Evolutionary conservation across 2,113 vertebrate species (phyloP).

Genomic region (Ramphastos sulfuratus): DNA sequence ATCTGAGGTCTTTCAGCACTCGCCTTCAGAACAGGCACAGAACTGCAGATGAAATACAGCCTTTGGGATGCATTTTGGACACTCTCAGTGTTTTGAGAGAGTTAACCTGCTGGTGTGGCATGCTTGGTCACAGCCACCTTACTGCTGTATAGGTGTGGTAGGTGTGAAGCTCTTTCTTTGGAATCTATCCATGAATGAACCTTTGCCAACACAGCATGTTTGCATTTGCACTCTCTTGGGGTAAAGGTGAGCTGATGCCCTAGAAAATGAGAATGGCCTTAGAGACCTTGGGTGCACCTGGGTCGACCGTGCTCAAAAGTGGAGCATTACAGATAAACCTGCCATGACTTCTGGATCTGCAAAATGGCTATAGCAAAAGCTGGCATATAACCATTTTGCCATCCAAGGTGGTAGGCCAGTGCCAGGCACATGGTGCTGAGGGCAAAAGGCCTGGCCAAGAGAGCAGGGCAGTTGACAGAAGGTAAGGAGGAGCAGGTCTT

Average conservation of each 20-base stretch:
- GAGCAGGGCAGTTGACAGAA: background rate
- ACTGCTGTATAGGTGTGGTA: background rate
- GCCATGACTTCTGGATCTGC: background rate
- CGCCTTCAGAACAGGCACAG: background rate
- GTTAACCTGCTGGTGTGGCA: background rate
- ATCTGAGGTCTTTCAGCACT: background rate
- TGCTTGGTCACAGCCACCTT: background rate
- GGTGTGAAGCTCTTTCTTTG: background rate
- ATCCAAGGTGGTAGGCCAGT: background rate
- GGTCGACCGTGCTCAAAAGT: background rate
- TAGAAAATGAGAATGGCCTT: background rate
- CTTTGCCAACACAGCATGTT: background rate
- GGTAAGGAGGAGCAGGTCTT: background rate
- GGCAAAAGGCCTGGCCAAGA: background rate
- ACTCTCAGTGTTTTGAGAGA: background rate
- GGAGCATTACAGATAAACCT: background rate
- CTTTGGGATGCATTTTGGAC: background rate
- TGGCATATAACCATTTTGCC: background rate
- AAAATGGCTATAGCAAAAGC: background rate
- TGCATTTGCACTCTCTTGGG: background rate
- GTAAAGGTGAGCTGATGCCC: background rate
- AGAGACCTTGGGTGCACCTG: background rate
- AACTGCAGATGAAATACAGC: accelerated
- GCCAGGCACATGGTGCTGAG: background rate
- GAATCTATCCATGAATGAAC: background rate